These are phyloP conservation scores for Simalia tracyae DNA, from an alignment of 2,797 vertebrate genomes.

Conservation along the genomic window DNA sequence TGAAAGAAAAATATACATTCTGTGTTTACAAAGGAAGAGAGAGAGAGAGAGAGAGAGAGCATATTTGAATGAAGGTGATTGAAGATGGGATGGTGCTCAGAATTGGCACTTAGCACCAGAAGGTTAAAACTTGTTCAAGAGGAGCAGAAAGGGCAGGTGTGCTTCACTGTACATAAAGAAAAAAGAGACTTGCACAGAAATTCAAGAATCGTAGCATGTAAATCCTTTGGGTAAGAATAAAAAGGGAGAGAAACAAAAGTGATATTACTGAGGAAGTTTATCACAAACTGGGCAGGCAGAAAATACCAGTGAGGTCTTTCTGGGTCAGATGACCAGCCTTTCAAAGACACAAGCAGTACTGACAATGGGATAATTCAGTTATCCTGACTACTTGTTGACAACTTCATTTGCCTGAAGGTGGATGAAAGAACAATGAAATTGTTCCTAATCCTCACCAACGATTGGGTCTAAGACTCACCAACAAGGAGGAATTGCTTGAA, in stretches of 20 bases:
- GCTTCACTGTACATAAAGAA: background rate
- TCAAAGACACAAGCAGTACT: background rate
- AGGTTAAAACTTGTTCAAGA: background rate
- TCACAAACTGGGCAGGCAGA: background rate
- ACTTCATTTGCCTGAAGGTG: background rate
- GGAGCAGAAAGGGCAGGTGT: background rate
- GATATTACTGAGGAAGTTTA: background rate
- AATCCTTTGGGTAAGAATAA: background rate
- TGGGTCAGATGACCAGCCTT: background rate
- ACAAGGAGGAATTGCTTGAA: background rate
- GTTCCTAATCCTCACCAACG: background rate
- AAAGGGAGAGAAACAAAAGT: background rate
- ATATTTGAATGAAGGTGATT: background rate
- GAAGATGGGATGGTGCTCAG: background rate
- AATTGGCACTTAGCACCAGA: background rate
- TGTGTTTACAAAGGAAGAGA: background rate
- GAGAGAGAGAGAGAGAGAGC: too few species aligned
- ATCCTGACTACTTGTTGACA: background rate
- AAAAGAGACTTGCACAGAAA: background rate
- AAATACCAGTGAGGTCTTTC: background rate
- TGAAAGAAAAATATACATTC: background rate
- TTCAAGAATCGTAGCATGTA: background rate
- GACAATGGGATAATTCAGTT: background rate
- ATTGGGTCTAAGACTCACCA: background rate
- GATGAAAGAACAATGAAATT: background rate